Conservation (phyloP, 2,797 vertebrate genomes). For the Pipistrellus pygmaeus region DNA sequence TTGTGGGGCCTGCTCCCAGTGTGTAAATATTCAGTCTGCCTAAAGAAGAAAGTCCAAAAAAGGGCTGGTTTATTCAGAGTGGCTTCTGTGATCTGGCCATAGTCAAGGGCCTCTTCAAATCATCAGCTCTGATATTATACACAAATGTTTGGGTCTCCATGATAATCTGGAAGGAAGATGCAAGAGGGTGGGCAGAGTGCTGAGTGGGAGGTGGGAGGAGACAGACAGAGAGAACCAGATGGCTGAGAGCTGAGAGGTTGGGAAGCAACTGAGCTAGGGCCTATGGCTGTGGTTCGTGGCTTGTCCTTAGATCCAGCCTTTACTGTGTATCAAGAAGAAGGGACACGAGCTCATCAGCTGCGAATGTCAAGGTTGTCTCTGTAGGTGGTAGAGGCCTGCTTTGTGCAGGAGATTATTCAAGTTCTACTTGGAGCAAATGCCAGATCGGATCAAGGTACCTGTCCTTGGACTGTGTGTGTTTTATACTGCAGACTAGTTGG, state of each 20-base stretch:
- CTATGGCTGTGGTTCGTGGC: not conserved
- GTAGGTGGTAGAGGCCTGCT: not conserved
- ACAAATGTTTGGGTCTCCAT: slow-evolving; percentile 36
- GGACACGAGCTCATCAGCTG: not conserved
- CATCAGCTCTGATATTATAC: not conserved
- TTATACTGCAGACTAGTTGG: not conserved
- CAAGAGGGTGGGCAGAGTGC: not conserved
- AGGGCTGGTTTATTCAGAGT: slow-evolving; percentile 50
- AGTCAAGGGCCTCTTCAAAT: slow-evolving; percentile 34
- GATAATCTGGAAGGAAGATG: not conserved
- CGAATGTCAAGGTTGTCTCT: not conserved
- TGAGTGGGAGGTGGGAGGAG: not conserved
- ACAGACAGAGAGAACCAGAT: not conserved
- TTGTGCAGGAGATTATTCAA: not conserved
- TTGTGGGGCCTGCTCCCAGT: not conserved
- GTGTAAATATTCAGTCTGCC: slow-evolving; percentile 64
- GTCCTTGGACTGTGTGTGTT: not conserved
- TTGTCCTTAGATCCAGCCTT: not conserved
- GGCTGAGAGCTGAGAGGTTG: not conserved
- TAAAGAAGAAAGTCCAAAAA: slow-evolving; percentile 70
- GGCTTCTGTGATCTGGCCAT: slow-evolving; percentile 60
- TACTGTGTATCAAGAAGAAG: not conserved
- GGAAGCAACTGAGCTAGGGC: not conserved
- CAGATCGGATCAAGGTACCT: not conserved
- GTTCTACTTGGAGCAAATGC: not conserved